phyloP scores from a whole-genome alignment of 2,797 vertebrate species.

The Trichosurus vulpecula region DNA sequence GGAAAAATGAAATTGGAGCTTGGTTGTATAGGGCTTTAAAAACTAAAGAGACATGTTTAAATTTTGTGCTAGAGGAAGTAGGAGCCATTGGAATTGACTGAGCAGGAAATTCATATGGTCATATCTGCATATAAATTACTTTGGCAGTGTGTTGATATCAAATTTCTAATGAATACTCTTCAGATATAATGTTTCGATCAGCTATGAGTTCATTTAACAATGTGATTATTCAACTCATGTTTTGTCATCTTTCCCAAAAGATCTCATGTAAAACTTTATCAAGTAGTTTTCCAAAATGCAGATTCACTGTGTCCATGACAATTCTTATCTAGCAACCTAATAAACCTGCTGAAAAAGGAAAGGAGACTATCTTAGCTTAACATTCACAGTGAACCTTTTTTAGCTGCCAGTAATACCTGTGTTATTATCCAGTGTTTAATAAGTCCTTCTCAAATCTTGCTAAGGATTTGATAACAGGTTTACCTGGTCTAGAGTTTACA shows the following conservation, averaged over 20 bases:
- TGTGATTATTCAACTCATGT: not conserved
- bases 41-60: not conserved
- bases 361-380: not conserved
- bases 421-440: not conserved
- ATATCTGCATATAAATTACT: not conserved
- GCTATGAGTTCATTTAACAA: not conserved
- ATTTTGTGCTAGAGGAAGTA: not conserved
- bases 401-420: not conserved
- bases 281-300: not conserved
- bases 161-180: not conserved
- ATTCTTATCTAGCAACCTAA: too few species aligned
- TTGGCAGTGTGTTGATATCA: not conserved
- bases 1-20: not conserved
- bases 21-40: not conserved
- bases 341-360: too few species aligned
- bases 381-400: not conserved
- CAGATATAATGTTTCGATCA: not conserved
- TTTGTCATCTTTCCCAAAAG: not conserved
- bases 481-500: too few species aligned
- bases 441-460: not conserved
- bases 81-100: not conserved
- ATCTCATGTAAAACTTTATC: not conserved
- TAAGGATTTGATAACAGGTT: too few species aligned
- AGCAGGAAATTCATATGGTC: not conserved
- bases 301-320: not conserved